Base-by-base conservation (phyloP, 2,888 invertebrate species). In the Sthenelais limicola region DNA sequence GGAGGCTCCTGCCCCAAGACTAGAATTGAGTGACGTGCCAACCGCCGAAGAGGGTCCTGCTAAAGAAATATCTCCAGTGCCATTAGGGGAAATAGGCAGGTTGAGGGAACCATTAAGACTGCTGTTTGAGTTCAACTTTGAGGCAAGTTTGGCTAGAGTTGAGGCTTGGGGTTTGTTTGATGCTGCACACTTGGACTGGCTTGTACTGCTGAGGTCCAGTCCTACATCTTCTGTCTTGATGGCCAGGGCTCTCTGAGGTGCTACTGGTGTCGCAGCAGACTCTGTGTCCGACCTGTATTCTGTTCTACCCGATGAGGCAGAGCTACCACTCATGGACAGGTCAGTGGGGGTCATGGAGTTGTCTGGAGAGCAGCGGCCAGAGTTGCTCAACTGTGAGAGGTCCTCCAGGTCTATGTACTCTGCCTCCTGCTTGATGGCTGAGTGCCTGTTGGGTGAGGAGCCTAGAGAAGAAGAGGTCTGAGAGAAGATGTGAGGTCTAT, bases 71-170 rank as follows among this genome's bases (percentile, higher is more conserved):
- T 18, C 30, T 52, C 49, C 35, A n/a, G n/a, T n/a, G n/a, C 48
- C 47, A 15, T 21, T 38, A 12, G 30, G 28, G 3, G 83, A 82
- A 30, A 84, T 81, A 1, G 83, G 81, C 24, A 85, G 75, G 18
- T 75, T 82, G 18, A 84, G 77, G 1, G 84, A 83, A 62, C 84
- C 78, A 38, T 79, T 81, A 38, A 83, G 76, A 33, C 78, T 79
- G 15, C 82, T 79, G 30, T 79, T 80, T 32, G 76, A 75, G 62
- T 62, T 62, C 9, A 82, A 68, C 49, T 77, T 71, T 3, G 69
- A 68, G 1, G 71, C 76, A 12, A 76, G 67, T 51, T 74, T 76
- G 9, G 72, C 76, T 24, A 76, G 49, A 15, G 74, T 74, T 4
- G 72, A 72, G 18, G 71, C 28, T 32, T 33, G 28, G 28, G 68